A percentile compares a stretch with the other conserved stretches of the same genome.
Conservation (phyloP, 2,113 vertebrate genomes). For the Stictonetta naevosa region DNA sequence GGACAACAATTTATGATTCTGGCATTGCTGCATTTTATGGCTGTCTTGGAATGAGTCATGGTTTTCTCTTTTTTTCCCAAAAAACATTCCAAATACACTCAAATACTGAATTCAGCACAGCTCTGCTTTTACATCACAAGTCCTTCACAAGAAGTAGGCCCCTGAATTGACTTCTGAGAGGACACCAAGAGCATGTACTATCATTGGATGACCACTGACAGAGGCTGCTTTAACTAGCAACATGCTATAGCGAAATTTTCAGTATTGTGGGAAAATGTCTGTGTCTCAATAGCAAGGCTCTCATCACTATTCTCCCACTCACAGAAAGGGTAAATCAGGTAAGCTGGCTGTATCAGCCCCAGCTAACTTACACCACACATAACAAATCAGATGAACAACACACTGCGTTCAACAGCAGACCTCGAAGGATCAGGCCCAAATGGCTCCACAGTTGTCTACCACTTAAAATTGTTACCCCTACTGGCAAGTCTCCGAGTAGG, state of each 20-base stretch:
- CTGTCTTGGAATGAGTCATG: slow-evolving; percentile 19
- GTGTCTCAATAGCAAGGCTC: background rate
- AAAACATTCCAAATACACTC: background rate
- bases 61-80: background rate
- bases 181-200: background rate
- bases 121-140: background rate
- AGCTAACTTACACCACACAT: background rate
- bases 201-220: accelerated
- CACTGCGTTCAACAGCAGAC: background rate
- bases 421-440: background rate
- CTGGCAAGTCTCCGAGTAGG: background rate
- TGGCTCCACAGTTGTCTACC: accelerated
- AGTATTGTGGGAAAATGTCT: background rate
- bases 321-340: background rate
- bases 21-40: slow-evolving; percentile 8
- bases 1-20: slow-evolving; percentile 37
- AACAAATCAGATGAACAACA: background rate
- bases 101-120: background rate
- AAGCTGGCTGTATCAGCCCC: background rate
- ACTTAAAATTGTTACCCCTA: background rate
- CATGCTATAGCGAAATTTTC: accelerated
- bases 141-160: background rate
- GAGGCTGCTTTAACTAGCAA: background rate
- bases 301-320: background rate
- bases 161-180: background rate